Evolutionary conservation across 2,113 vertebrate species (phyloP).

Genomic region (Scytalopus superciliaris): DNA sequence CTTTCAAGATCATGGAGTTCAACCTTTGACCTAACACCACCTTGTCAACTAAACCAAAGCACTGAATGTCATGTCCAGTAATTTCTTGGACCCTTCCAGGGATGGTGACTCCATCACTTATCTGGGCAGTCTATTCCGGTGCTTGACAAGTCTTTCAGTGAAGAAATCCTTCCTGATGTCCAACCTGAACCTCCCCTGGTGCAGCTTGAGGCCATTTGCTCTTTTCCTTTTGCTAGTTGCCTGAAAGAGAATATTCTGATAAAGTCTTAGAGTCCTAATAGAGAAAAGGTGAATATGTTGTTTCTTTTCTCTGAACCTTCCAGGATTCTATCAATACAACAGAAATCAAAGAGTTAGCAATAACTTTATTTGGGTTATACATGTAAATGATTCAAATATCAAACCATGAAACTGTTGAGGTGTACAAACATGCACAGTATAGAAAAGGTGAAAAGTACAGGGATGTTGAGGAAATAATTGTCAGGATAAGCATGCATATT

Average conservation of each 20-base stretch:
- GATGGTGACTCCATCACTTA: background rate
- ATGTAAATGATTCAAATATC: background rate
- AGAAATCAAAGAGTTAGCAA: background rate
- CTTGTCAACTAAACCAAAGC: background rate
- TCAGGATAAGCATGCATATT: conserved; percentile 8
- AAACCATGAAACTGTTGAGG: background rate
- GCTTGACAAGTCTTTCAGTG: background rate
- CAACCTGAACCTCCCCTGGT: background rate
- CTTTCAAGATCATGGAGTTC: background rate
- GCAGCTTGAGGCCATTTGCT: background rate
- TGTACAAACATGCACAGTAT: background rate
- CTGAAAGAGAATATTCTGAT: background rate
- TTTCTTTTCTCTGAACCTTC: background rate
- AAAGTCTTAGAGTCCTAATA: background rate
- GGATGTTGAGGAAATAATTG: background rate
- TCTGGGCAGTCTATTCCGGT: background rate
- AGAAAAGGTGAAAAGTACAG: background rate
- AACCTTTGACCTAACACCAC: background rate
- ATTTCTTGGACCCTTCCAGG: background rate
- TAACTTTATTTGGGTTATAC: background rate
- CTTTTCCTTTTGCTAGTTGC: background rate
- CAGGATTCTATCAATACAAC: background rate
- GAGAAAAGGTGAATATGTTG: background rate
- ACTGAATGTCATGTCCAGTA: background rate
- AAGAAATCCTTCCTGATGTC: background rate